Percentiles rank a stretch among this genome's conserved stretches.
Evolutionary conservation across 2,888 invertebrate genomes (phyloP).

Genomic region (Camponotus fellah): DNA sequence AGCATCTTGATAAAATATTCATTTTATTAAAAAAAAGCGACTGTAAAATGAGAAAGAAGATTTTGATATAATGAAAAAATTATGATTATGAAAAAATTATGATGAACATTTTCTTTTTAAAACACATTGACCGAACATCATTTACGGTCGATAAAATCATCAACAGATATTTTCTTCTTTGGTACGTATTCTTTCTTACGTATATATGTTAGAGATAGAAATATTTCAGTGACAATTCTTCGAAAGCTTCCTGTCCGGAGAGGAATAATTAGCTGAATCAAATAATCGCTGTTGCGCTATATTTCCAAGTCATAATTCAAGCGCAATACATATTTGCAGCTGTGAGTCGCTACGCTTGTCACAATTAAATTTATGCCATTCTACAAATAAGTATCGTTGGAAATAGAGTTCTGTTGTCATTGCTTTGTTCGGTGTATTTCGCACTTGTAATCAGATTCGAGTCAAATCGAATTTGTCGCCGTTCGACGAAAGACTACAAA

Average conservation of each 20-base stretch:
- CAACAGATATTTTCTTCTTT: not conserved
- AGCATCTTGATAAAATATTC: not conserved
- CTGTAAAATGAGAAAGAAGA: not conserved
- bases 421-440: constrained; percentile 63
- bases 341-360: constrained; percentile 74
- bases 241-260: constrained; percentile 60
- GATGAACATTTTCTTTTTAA: not conserved
- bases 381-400: constrained; percentile 73
- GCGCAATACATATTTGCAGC: constrained; percentile 73
- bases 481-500: constrained; percentile 19
- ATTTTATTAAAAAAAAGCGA: not conserved
- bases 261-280: constrained; percentile 74
- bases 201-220: constrained; percentile 61
- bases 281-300: constrained; percentile 72
- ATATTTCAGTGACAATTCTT: constrained; percentile 68
- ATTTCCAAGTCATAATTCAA: constrained; percentile 76
- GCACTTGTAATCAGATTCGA: constrained; percentile 63
- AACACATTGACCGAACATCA: not conserved
- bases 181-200: too few relatives aligned
- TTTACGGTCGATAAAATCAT: constrained; percentile 17
- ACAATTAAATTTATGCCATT: constrained; percentile 76
- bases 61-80: not conserved
- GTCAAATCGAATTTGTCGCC: constrained; percentile 39
- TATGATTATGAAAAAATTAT: not conserved
- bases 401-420: constrained; percentile 77